These are phyloP conservation scores for Pristionchus arcanus DNA, from an alignment of 2,888 invertebrate genomes.

Conservation along the genomic window DNA sequence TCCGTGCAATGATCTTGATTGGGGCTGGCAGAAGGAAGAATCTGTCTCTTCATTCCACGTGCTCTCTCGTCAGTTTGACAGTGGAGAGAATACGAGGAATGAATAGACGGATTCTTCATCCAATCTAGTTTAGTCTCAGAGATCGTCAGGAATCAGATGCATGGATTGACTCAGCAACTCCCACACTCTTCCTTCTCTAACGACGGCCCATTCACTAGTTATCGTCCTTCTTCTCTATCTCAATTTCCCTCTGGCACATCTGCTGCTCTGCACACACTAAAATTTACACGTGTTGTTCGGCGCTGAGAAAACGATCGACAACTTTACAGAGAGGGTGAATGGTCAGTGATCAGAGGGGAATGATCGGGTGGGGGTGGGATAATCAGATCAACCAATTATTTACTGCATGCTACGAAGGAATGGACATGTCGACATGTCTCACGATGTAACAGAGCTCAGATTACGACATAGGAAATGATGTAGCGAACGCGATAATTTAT, in stretches of 20 bases:
- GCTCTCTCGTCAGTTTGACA: no score
- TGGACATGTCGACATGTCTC: not conserved
- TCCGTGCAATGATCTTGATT: no score
- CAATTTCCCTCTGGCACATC: not conserved
- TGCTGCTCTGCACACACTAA: not conserved
- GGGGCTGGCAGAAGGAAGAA: no score
- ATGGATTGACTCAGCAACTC: not conserved
- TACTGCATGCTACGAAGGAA: not conserved
- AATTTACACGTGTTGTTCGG: conserved; percentile 1
- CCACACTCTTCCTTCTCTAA: conserved; percentile 9
- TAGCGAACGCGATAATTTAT: not conserved
- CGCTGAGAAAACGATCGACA: not conserved
- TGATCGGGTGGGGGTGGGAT: not conserved
- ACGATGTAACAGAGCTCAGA: not conserved
- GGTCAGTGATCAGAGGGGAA: not conserved
- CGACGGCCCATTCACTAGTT: conserved; percentile 11
- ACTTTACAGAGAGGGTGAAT: not conserved
- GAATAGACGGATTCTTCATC: no score
- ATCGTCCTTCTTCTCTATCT: not conserved
- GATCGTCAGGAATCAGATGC: not conserved
- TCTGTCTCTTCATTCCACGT: no score
- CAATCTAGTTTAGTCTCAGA: no score
- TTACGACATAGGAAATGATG: not conserved
- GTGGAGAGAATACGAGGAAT: no score
- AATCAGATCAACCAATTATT: not conserved